A percentile compares a stretch with the other conserved stretches of the same genome.
phyloP scores from a whole-genome alignment of 2,797 vertebrate genomes.

The Alfaro cultratus region DNA sequence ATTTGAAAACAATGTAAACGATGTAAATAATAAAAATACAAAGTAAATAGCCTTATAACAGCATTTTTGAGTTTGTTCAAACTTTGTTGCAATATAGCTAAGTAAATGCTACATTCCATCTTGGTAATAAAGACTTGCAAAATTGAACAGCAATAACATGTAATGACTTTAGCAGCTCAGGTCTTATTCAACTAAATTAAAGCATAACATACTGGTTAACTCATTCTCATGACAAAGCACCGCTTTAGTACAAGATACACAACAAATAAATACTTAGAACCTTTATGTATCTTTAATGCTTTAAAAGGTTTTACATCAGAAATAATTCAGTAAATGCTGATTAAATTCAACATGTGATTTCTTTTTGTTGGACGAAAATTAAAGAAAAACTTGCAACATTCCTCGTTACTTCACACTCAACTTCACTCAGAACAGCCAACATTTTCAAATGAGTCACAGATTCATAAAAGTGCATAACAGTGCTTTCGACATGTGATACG shows the following conservation, averaged over 20 bases:
- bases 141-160: neutral
- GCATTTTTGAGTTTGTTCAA: neutral
- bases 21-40: neutral
- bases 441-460: slow-evolving; percentile 16
- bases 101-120: neutral
- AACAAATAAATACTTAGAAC: neutral
- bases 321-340: neutral
- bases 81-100: neutral
- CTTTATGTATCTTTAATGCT: slow-evolving; percentile 5
- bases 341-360: neutral
- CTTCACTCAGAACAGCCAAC: slow-evolving; percentile 8
- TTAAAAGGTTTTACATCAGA: neutral
- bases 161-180: neutral
- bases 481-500: slow-evolving; percentile 32
- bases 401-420: neutral
- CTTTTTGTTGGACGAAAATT: slow-evolving; percentile 10
- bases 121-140: neutral
- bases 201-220: neutral
- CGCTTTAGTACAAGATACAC: slow-evolving; percentile 5
- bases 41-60: neutral
- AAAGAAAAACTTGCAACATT: slow-evolving; percentile 2
- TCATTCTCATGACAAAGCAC: neutral
- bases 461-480: slow-evolving; percentile 48
- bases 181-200: neutral
- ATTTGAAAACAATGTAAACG: neutral